phyloP scores from a whole-genome alignment of 1,140 invertebrate genomes.

The Drosophila cardini region DNA sequence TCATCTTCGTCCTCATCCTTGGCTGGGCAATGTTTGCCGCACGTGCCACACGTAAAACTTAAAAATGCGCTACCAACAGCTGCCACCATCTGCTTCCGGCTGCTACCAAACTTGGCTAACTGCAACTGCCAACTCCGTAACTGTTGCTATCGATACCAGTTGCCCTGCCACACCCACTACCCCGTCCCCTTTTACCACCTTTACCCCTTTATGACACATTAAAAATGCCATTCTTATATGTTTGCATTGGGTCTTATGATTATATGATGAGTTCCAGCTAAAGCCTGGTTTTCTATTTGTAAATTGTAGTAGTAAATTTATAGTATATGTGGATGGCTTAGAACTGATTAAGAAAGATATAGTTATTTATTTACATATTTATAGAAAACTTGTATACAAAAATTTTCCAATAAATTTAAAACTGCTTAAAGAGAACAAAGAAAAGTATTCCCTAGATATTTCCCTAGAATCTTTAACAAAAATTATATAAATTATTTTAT shows the following conservation, averaged over 20 bases:
- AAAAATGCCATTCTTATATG: constrained; percentile 47
- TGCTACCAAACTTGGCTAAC: constrained; percentile 44
- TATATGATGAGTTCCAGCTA: constrained; percentile 22
- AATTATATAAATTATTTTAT: too few species aligned
- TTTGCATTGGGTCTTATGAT: constrained; percentile 30
- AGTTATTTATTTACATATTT: too few species aligned
- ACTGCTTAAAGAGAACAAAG: too few species aligned
- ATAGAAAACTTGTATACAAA: not conserved
- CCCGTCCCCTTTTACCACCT: too few species aligned
- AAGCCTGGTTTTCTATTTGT: constrained; percentile 10
- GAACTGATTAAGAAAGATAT: too few species aligned
- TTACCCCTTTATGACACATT: constrained; percentile 35
- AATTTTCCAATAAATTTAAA: not conserved
- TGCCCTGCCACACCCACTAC: constrained; percentile 8
- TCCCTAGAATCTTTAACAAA: too few species aligned
- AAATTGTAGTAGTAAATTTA: constrained; percentile 8
- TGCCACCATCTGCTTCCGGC: constrained; percentile 52
- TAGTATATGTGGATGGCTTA: not conserved
- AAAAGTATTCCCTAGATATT: too few species aligned
- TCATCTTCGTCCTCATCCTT: constrained; percentile 30
- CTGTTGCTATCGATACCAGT: constrained; percentile 67
- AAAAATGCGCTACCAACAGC: constrained; percentile 67
- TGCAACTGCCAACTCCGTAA: constrained; percentile 44
- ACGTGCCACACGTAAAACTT: constrained; percentile 73
- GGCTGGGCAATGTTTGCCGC: constrained; percentile 54